Base-by-base conservation (phyloP, 1,140 invertebrate species). In the Pantala flavescens region DNA sequence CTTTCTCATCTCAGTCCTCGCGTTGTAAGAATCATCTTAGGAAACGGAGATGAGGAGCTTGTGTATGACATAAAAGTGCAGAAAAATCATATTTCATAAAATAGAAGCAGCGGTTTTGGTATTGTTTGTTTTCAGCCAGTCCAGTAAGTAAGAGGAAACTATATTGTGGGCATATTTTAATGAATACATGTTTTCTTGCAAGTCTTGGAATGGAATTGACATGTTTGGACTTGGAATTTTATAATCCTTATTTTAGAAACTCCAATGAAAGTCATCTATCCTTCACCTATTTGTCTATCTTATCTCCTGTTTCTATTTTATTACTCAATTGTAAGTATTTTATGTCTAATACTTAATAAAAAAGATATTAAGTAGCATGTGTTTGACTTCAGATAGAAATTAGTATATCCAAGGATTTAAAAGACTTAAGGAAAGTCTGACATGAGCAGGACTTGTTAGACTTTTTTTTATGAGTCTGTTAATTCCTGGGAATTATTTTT, bases 301-400 rank as follows among this genome's bases (percentile, higher is more conserved):
- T 36, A 36, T 63, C 49, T 63, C 14, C n/a, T 63, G 14, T 63
- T 63, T 63, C 14, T 19, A 63, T 63, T 63, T 63, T 63, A 63
- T 63, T 63, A 19, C 49, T 63, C 49, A 19, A 63, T 3, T 63
- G n/a, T 19, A 63, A 63, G 49, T 63, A 63, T 63, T 63, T 63
- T 63, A 63, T 14, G 49, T 63, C 49, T 63, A 63, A 63, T 63
- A 63, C 49, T 63, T 63, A 63, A 63, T 19, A 63, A 63, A 63
- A 63, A 63, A 63, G 16, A 63, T 63, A 12, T 63, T 63, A 21
- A 63, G 21, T 70, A 63, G 16, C 21, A 63, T 70, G 55, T 21
- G 55, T 74, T 74, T 63, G 23, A 24, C n/a, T 70, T 36, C 9
- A 36, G 28, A 36, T 36, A 9, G 28, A 9, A 36, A 36, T 36